Evolutionary conservation across 2,888 invertebrate genomes (phyloP).

Genomic region (Choristoneura rosaceana): DNA sequence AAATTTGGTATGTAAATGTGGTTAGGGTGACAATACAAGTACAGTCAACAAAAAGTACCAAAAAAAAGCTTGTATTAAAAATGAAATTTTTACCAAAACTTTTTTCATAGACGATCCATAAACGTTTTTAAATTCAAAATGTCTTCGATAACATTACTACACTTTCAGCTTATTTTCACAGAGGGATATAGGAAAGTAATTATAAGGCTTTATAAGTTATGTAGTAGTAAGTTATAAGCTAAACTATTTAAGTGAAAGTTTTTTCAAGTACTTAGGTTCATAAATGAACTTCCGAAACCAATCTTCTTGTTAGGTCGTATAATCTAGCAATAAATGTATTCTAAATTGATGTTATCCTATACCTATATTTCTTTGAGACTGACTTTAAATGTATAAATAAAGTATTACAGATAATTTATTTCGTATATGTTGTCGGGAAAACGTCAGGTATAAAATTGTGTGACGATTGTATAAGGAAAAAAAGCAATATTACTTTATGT

Average conservation of each 20-base stretch:
- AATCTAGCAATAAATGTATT: constrained; percentile 44
- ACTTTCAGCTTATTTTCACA: neutral
- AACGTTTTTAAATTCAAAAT: neutral
- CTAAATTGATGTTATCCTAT: constrained; percentile 11
- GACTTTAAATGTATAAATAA: constrained; percentile 35
- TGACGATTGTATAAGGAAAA: neutral
- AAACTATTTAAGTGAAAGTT: neutral
- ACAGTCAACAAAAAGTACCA: no score
- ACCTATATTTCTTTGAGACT: constrained; percentile 48
- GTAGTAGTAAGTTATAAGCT: neutral
- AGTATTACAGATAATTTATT: neutral
- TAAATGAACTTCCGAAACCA: neutral
- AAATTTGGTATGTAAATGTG: no score
- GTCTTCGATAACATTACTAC: neutral
- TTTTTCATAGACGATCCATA: neutral
- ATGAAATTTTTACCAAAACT: no score
- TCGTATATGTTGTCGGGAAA: neutral
- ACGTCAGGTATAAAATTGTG: neutral
- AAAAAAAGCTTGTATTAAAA: no score
- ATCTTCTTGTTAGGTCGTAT: constrained; percentile 20
- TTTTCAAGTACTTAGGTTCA: constrained; percentile 3
- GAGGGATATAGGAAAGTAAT: neutral
- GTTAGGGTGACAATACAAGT: no score
- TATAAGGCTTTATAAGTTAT: neutral
- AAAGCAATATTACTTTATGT: neutral